Evolutionary conservation across 2,113 vertebrate genomes (phyloP), one percentile per base, ranked within the genome.

Genomic region (Gopherus flavomarginatus): DNA sequence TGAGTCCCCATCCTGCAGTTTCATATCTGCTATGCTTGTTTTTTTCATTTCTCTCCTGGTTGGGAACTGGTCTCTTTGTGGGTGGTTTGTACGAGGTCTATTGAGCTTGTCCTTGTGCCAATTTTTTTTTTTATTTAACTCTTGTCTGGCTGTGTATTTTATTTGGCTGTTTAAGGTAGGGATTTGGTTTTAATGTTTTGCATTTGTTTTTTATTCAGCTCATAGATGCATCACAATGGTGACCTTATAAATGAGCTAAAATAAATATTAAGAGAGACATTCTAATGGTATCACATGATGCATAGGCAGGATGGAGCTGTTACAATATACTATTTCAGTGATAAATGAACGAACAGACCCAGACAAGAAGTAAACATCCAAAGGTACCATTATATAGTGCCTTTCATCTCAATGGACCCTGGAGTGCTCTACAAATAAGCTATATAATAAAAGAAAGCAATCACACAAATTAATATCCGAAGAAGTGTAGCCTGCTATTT

Each of bases 291-390:
- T 92, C 89, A 95, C 13, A 87, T 19, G 53, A 88, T 86, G 89
- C 81, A 88, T 1, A 12, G 57, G 57, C 87, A 97, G 65, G 96
- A 91, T 0, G 86, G 42, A 90, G 81, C 16, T 88, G 62, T 22
- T 92, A 84, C 53, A 92, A 91, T 83, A 94, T 85, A 83, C 16
- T 17, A 85, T 81, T 97, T 85, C 72, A 80, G 50, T 91, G 87
- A 90, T 93, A 91, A 97, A 96, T 0, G 1, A 93, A 91, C 91
- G 88, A 90, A 88, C 75, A 83, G 81, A 80, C 89, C 50, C 81
- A 90, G 96, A 92, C 89, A 90, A 92, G 90, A 95, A 65, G 86
- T 79, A 97, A 96, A 92, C 88, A 97, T 85, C 59, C 87, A 94
- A 91, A 96, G 90, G 83, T 1, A 0, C 54, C 90, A 80, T 91